Conservation (phyloP, 1,140 invertebrate genomes). For the Zelostemma sp. region DNA sequence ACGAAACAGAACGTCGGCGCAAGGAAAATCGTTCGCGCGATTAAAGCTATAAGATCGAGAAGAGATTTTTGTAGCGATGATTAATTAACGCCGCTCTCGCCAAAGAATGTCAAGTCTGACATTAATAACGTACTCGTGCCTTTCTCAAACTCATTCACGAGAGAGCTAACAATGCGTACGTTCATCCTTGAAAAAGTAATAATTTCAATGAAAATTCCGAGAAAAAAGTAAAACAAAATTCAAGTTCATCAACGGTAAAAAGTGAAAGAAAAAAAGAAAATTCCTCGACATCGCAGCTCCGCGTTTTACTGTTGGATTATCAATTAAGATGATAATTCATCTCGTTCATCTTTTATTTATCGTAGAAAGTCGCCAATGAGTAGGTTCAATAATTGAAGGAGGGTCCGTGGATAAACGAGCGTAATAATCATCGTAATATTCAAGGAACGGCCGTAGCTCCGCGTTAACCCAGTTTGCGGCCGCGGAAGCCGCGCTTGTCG, state of each 20-base stretch:
- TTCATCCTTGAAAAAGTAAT: background rate
- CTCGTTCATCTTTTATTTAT: slow-evolving; percentile 22
- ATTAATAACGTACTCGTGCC: slow-evolving; percentile 27
- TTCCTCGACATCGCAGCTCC: background rate
- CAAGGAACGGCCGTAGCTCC: slow-evolving; percentile 30
- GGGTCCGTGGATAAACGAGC: slow-evolving; percentile 26
- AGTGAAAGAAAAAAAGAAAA: background rate
- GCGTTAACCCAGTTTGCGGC: slow-evolving; percentile 45
- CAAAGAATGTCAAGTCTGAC: slow-evolving; percentile 19
- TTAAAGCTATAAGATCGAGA: background rate
- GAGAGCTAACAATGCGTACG: background rate
- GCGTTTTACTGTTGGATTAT: background rate
- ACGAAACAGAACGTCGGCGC: background rate
- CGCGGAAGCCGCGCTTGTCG: slow-evolving; percentile 35
- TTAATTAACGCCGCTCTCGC: slow-evolving; percentile 8
- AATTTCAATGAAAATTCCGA: too few relatives aligned
- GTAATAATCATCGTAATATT: slow-evolving; percentile 16
- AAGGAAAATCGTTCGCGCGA: background rate
- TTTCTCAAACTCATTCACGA: slow-evolving; percentile 19
- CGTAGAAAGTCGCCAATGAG: slow-evolving; percentile 21
- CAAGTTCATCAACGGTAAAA: background rate
- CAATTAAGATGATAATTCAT: slow-evolving; percentile 5
- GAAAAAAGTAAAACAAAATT: too few relatives aligned
- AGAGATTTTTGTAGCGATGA: background rate
- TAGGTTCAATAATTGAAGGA: slow-evolving; percentile 1